Percentiles rank a stretch among this genome's conserved stretches.
Evolutionary conservation across 1,140 invertebrate genomes (phyloP).

Genomic region (Heliothis subflexa): DNA sequence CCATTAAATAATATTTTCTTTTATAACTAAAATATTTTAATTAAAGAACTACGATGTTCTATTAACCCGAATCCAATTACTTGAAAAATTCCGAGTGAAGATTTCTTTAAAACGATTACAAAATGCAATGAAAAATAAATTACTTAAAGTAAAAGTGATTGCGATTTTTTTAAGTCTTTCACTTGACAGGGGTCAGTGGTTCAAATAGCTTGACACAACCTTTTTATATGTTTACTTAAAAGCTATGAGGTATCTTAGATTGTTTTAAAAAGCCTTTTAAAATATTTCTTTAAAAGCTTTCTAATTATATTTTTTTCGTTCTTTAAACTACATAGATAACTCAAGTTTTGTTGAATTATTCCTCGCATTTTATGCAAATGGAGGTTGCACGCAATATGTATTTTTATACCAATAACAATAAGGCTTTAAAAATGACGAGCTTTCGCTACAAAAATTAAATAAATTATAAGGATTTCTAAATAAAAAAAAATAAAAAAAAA

Average conservation of each 20-base stretch:
- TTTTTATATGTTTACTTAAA: not conserved
- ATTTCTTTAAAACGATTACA: not conserved
- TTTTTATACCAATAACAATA: too few species aligned
- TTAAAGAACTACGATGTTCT: too few species aligned
- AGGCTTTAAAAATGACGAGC: too few species aligned
- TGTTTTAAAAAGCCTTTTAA: not conserved
- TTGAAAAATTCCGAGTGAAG: not conserved
- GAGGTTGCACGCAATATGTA: too few species aligned
- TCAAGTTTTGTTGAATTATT: too few species aligned
- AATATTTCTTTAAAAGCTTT: not conserved
- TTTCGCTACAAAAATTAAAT: not conserved
- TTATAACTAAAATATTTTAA: too few species aligned
- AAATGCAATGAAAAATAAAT: slow-evolving; percentile 3
- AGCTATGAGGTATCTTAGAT: not conserved
- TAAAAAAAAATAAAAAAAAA: not conserved
- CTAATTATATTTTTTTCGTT: not conserved
- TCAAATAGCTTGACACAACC: not conserved
- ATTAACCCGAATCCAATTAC: slow-evolving; percentile 4
- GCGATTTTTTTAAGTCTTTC: not conserved
- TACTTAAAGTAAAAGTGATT: not conserved
- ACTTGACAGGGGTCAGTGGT: not conserved
- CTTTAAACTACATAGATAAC: not conserved
- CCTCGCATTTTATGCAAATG: too few species aligned
- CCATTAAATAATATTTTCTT: too few species aligned
- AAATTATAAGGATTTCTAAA: not conserved